Conservation (phyloP, 1,140 invertebrate species). For the Popillia japonica region DNA sequence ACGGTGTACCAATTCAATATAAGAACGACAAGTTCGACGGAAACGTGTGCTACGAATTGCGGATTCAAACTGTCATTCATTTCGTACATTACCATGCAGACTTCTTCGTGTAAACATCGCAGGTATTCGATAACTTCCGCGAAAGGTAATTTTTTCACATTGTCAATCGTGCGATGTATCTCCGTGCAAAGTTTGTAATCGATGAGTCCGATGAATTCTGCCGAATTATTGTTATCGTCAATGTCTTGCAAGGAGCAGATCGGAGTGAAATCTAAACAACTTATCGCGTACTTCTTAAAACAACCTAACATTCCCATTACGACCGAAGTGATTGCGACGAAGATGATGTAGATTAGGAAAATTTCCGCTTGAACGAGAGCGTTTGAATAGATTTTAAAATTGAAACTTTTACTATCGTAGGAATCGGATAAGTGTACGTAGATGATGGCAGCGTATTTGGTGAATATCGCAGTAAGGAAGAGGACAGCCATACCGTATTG, state of each 20-base stretch:
- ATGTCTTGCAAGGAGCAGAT: slow-evolving; percentile 52
- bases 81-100: slow-evolving; percentile 52
- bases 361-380: slow-evolving; percentile 46
- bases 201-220: slow-evolving; percentile 51
- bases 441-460: slow-evolving; percentile 38
- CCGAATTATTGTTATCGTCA: slow-evolving; percentile 49
- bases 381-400: slow-evolving; percentile 46
- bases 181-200: slow-evolving; percentile 51
- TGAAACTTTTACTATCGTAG: slow-evolving; percentile 48
- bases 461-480: slow-evolving; percentile 34
- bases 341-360: slow-evolving; percentile 49
- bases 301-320: slow-evolving; percentile 52
- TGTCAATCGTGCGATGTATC: slow-evolving; percentile 42
- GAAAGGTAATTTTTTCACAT: slow-evolving; percentile 40
- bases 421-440: slow-evolving; percentile 48
- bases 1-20: slow-evolving; percentile 57
- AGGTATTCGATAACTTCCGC: slow-evolving; percentile 53
- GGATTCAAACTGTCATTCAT: slow-evolving; percentile 54
- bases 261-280: slow-evolving; percentile 48
- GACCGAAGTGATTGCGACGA: slow-evolving; percentile 45
- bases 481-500: slow-evolving; percentile 44
- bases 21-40: slow-evolving; percentile 52
- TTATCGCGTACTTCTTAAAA: slow-evolving; percentile 52
- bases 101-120: slow-evolving; percentile 52
- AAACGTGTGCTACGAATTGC: slow-evolving; percentile 51